Evolutionary conservation across 2,113 vertebrate species (phyloP).

Genomic region (Cercopithecus mona): DNA sequence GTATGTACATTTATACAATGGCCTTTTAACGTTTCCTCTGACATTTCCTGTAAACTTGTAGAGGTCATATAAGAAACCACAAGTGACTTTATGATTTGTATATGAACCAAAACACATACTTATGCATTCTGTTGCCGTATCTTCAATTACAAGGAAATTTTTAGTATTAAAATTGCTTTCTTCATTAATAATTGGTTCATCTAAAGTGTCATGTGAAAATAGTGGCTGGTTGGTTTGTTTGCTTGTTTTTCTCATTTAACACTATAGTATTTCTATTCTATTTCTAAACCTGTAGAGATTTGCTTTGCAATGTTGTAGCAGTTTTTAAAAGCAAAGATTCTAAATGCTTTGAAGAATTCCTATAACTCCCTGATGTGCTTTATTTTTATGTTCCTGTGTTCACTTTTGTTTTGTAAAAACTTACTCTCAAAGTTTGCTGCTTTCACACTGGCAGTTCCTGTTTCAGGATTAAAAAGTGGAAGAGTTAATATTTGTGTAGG

Average conservation of each 20-base stretch:
- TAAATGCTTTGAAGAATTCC: not conserved
- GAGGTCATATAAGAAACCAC: not conserved
- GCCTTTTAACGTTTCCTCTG: not conserved
- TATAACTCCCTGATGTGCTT: not conserved
- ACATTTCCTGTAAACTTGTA: not conserved
- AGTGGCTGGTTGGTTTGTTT: not conserved
- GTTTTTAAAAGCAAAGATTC: not conserved
- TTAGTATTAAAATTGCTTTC: not conserved
- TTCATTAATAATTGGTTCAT: not conserved
- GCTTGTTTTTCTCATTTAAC: not conserved
- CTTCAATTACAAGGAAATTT: not conserved
- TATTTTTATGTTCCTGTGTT: not conserved
- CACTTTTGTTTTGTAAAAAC: not conserved
- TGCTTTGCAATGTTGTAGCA: not conserved
- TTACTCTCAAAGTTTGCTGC: not conserved
- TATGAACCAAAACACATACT: not conserved
- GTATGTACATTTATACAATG: not conserved
- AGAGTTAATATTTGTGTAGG: not conserved
- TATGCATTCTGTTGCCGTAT: not conserved
- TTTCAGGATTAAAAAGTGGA: not conserved
- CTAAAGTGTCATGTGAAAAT: not conserved
- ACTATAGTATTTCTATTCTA: not conserved
- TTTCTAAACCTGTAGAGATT: not conserved
- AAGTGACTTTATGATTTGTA: not conserved
- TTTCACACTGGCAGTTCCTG: fast-evolving